phyloP scores from a whole-genome alignment of 2,113 vertebrate genomes.

The Heterochromis multidens region DNA sequence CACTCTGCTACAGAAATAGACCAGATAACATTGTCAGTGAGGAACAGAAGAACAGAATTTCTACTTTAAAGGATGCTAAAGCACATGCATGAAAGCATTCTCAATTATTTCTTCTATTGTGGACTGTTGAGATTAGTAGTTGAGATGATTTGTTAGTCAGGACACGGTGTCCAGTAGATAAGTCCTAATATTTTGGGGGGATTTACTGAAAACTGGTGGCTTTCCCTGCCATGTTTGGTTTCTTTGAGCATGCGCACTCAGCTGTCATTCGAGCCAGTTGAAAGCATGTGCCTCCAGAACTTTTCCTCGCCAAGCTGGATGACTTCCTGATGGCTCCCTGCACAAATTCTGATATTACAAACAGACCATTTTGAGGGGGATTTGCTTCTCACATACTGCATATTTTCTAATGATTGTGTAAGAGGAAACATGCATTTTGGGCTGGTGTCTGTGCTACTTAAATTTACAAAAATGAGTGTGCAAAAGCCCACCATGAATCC shows the following conservation, averaged over 20 bases:
- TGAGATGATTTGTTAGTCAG: background rate
- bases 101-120: background rate
- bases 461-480: background rate
- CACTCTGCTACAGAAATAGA: slow-evolving; percentile 23
- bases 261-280: background rate
- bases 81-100: background rate
- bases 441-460: background rate
- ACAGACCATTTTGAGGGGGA: background rate
- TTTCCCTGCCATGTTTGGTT: background rate
- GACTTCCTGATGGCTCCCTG: background rate
- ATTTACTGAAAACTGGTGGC: background rate
- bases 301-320: background rate
- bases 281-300: background rate
- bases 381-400: background rate
- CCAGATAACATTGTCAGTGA: background rate
- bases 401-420: background rate
- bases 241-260: background rate
- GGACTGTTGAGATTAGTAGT: background rate
- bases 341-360: background rate
- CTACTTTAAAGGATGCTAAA: background rate
- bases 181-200: background rate
- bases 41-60: background rate
- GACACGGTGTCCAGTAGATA: background rate
- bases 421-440: background rate
- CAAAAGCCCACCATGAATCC: background rate